Percentiles rank a stretch among this genome's conserved stretches.
Conservation (phyloP, 64 coral and sea anemone species). For the Trachythela sp. region DNA sequence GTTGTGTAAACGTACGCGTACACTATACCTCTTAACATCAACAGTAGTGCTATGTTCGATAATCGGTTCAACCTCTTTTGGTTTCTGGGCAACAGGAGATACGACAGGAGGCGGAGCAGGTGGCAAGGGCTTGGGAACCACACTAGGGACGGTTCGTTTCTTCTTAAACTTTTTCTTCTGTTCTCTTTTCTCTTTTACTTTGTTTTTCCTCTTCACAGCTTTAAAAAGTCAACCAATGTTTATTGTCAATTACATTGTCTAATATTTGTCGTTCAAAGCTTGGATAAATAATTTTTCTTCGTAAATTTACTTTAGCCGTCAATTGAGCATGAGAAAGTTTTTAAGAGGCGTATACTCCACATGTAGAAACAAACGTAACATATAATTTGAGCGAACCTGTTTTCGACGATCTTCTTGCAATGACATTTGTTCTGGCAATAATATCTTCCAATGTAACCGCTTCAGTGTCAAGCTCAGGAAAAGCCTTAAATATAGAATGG, state of each 20-base stretch:
- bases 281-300: too few relatives aligned
- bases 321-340: too few relatives aligned
- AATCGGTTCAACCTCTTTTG: neutral
- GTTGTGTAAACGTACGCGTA: too few relatives aligned
- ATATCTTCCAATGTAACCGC: constrained; percentile 76
- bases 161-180: neutral
- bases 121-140: neutral
- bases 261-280: too few relatives aligned
- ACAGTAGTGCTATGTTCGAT: neutral
- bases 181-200: constrained; percentile 8
- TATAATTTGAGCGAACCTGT: constrained; percentile 40
- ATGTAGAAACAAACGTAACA: too few relatives aligned
- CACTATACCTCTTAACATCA: neutral
- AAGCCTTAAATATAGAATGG: constrained; percentile 46
- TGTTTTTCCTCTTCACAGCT: neutral
- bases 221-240: neutral
- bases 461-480: constrained; percentile 87
- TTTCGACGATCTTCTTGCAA: constrained; percentile 61
- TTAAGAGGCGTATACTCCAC: too few relatives aligned
- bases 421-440: constrained; percentile 69
- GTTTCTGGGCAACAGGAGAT: neutral
- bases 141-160: neutral
- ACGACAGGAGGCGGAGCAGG: neutral
- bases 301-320: too few relatives aligned
- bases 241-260: too few relatives aligned